Evolutionary conservation across 2,888 invertebrate species (phyloP), one percentile per base, ranked within the genome.

Genomic region (Stenichneumon culpator): DNA sequence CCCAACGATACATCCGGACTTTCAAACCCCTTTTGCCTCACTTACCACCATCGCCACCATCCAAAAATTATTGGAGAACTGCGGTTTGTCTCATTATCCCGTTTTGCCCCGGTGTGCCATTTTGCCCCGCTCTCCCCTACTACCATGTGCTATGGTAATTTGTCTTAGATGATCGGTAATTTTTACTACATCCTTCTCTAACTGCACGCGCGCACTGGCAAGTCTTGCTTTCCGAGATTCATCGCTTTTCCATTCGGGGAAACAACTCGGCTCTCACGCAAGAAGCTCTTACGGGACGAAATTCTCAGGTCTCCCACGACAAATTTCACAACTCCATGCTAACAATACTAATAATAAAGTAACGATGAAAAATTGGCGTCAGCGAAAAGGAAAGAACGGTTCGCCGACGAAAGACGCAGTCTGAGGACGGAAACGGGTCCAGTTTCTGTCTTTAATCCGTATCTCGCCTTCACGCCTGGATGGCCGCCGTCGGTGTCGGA

Each of bases 401-500:
- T n/a, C 32, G 39, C 54, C 50, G 22, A n/a, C 70, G 50, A 52
- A 50, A 74, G 69, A 69, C 28, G 77, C 60, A 75, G 79, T 75
- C 54, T 84, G 75, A 86, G 82, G 60, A 72, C 67, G 75, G 68
- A 85, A 83, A 73, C 86, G 78, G 85, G 83, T 88, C 78, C 82
- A 73, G 85, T 78, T 89, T 90, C 88, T 89, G 90, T 89, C 90
- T 92, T 91, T 92, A 92, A 92, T 92, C 91, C 92, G 91, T 92
- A 92, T 92, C 92, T 91, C 90, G 89, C 90, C 90, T 92, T 92
- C 90, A 92, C 91, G 92, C 92, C 89, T 91, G 90, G 92, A 92
- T 91, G 90, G 90, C 88, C 89, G 28, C 88, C 83, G 44, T 44
- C 89, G 90, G 88, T 89, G 89, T 89, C 92, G 90, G 90, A 90